phyloP scores from a whole-genome alignment of 2,797 vertebrate species.

The Cuculus canorus region DNA sequence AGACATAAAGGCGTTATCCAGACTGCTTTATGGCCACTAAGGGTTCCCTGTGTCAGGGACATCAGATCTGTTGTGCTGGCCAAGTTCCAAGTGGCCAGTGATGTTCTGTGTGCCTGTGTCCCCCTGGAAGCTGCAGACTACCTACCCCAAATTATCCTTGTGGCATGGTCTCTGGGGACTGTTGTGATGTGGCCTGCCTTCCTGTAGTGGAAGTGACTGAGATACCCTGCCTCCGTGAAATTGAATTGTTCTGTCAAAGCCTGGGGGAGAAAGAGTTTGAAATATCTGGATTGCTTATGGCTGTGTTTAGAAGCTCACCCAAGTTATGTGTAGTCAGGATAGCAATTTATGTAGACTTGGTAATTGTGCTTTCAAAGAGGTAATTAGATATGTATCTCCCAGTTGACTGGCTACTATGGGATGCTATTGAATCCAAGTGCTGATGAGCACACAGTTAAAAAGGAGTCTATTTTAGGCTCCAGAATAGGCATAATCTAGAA shows the following conservation, averaged over 20 bases:
- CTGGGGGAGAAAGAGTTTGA: background rate
- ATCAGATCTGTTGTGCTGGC: background rate
- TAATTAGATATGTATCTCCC: background rate
- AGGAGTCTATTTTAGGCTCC: background rate
- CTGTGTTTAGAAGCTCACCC: background rate
- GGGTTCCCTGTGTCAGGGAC: background rate
- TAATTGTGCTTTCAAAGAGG: background rate
- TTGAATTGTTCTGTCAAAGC: background rate
- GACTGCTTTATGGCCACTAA: background rate
- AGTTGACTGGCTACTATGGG: background rate
- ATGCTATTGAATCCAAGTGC: background rate
- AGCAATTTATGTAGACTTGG: background rate
- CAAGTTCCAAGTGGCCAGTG: background rate
- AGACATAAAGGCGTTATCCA: background rate
- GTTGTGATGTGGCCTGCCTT: background rate
- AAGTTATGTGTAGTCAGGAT: background rate
- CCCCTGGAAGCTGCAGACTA: background rate
- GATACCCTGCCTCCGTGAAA: background rate
- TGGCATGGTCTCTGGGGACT: background rate
- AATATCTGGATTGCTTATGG: background rate
- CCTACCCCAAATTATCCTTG: background rate
- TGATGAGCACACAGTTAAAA: background rate
- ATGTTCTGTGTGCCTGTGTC: background rate
- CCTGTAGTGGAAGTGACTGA: background rate
- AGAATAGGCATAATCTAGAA: background rate